Conservation (phyloP, 2,113 vertebrate species). For the Scolopax mira region DNA sequence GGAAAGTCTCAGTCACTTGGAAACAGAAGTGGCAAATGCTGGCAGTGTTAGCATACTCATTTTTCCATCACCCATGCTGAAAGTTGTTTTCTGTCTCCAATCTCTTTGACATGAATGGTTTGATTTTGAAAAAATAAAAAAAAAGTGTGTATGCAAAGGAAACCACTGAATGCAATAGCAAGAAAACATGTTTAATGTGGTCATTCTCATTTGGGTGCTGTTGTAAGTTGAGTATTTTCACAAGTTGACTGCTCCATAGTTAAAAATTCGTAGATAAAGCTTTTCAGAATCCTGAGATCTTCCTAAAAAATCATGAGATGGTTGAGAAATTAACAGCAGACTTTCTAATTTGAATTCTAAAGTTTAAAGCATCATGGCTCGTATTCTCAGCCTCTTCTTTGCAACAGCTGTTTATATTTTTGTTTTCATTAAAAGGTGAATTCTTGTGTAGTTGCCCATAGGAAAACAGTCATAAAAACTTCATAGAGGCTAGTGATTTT, state of each 20-base stretch:
- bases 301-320: not conserved
- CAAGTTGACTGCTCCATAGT: not conserved
- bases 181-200: not conserved
- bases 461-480: not conserved
- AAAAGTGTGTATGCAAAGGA: rapidly evolving
- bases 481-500: not conserved
- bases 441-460: not conserved
- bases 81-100: slow-evolving; percentile 12
- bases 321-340: not conserved
- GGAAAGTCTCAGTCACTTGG: slow-evolving; percentile 42
- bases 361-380: not conserved
- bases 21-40: slow-evolving; percentile 30
- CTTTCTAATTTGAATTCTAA: not conserved
- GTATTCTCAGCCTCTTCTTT: not conserved
- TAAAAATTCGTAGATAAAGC: not conserved
- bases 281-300: not conserved
- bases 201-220: not conserved
- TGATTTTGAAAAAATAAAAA: not conserved
- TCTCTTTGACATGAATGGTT: not conserved
- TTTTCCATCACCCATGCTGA: slow-evolving; percentile 5
- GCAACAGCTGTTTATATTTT: not conserved
- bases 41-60: not conserved
- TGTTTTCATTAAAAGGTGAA: not conserved
- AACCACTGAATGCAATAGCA: not conserved
- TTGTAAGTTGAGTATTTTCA: not conserved